phyloP scores from a whole-genome alignment of 2,888 invertebrate genomes.

The Philhelius pedissequus region DNA sequence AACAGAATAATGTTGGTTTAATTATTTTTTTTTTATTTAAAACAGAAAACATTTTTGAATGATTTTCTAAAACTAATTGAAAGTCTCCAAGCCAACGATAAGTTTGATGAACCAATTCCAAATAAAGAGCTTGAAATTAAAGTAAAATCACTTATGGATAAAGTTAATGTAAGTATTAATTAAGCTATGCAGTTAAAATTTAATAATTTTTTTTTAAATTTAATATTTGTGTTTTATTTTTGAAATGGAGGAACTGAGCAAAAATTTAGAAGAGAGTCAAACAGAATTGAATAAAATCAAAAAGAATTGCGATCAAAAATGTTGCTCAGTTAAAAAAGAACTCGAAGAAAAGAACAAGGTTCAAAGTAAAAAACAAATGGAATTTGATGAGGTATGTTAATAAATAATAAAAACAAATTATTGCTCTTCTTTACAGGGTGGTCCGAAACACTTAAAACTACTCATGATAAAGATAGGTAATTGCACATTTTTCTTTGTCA shows the following conservation, averaged over 20 bases:
- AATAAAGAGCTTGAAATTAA: not conserved
- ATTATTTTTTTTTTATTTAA: not conserved
- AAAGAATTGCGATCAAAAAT: conserved; percentile 17
- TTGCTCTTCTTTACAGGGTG: no score
- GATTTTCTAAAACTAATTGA: conserved; percentile 24
- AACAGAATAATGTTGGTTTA: not conserved
- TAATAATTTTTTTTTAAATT: not conserved
- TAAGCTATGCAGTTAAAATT: not conserved
- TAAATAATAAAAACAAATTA: no score
- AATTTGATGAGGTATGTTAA: conserved; percentile 32
- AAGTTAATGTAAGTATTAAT: conserved; percentile 17
- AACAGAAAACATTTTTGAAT: not conserved
- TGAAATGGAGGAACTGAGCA: not conserved
- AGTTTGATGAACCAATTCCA: not conserved
- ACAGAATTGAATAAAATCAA: not conserved
- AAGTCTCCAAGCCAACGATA: not conserved
- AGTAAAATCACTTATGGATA: not conserved
- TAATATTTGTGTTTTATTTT: not conserved
- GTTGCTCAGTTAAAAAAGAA: not conserved
- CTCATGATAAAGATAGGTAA: no score
- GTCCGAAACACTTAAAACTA: no score
- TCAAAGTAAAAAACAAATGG: not conserved
- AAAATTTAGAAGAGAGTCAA: not conserved
- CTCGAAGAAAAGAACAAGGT: conserved; percentile 11
- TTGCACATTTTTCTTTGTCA: no score